Evolutionary conservation across 2,113 vertebrate species (phyloP).

Genomic region (Gobiocypris rarus): DNA sequence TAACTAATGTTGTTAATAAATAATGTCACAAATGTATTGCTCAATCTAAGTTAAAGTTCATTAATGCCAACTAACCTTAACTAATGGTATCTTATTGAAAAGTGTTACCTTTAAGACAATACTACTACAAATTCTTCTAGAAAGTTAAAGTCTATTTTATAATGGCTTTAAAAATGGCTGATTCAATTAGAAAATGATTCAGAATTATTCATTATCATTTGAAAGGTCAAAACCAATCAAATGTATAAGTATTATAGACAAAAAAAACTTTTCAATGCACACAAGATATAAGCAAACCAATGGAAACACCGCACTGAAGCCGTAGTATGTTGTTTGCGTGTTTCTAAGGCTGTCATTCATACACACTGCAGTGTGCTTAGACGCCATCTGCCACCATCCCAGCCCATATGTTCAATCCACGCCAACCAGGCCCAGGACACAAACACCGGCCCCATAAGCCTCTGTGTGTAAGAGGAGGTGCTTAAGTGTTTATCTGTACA

Average conservation of each 20-base stretch:
- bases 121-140: too few species aligned
- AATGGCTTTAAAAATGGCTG: background rate
- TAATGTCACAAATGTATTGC: too few species aligned
- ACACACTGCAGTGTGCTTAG: slow-evolving; percentile 47
- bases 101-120: too few species aligned
- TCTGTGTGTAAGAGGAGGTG: background rate
- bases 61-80: too few species aligned
- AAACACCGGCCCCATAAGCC: slow-evolving; percentile 9
- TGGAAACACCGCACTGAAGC: background rate
- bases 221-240: background rate
- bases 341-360: slow-evolving; percentile 61
- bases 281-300: background rate
- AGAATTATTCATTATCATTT: background rate
- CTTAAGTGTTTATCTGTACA: slow-evolving; percentile 36
- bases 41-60: too few species aligned
- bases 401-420: slow-evolving; percentile 65
- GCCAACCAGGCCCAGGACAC: slow-evolving; percentile 38
- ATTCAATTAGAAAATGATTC: background rate
- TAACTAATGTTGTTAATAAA: too few species aligned
- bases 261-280: background rate
- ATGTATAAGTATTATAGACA: background rate
- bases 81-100: too few species aligned
- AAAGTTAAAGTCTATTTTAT: background rate
- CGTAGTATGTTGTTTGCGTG: slow-evolving; percentile 45
- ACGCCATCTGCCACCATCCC: slow-evolving; percentile 66